A percentile compares a stretch with the other conserved stretches of the same genome.
phyloP scores from a whole-genome alignment of 1,140 invertebrate species.

The Apolygus lucorum region DNA sequence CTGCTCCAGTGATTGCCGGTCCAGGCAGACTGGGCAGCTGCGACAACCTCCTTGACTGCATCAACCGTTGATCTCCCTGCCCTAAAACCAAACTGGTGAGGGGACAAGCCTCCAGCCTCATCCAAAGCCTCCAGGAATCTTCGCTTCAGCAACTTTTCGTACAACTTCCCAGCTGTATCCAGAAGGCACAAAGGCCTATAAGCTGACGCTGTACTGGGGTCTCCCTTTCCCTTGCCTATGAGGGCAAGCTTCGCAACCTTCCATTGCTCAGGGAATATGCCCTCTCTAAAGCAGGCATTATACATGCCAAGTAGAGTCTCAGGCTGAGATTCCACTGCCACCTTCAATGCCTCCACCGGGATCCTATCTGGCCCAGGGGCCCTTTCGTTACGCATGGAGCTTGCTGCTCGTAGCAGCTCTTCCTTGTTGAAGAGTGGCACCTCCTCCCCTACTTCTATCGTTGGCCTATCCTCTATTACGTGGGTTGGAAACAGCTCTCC shows the following conservation, averaged over 20 bases:
- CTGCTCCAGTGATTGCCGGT: neutral
- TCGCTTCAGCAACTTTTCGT: slow-evolving; percentile 29
- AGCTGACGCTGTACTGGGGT: neutral
- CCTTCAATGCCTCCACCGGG: slow-evolving; percentile 33
- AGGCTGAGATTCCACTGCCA: neutral
- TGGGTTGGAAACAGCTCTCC: neutral
- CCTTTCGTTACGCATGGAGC: slow-evolving; percentile 31
- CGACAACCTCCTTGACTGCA: slow-evolving; percentile 29
- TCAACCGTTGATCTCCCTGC: slow-evolving; percentile 31
- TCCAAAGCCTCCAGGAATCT: slow-evolving; percentile 27
- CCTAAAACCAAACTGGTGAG: slow-evolving; percentile 34
- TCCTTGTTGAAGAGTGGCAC: slow-evolving; percentile 29
- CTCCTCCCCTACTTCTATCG: neutral
- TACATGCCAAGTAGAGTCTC: slow-evolving; percentile 18
- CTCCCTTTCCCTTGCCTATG: slow-evolving; percentile 26
- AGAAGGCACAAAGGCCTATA: slow-evolving; percentile 32
- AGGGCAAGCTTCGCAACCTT: slow-evolving; percentile 29
- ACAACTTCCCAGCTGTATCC: slow-evolving; percentile 31
- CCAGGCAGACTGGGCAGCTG: neutral
- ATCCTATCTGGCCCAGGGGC: slow-evolving; percentile 37
- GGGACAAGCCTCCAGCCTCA: slow-evolving; percentile 28
- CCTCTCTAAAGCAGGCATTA: slow-evolving; percentile 25
- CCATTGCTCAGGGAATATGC: slow-evolving; percentile 27
- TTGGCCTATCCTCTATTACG: neutral
- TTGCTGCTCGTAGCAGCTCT: slow-evolving; percentile 32